Evolutionary conservation across 2,797 vertebrate genomes (phyloP).

Genomic region (Phataginus tetradactyla): DNA sequence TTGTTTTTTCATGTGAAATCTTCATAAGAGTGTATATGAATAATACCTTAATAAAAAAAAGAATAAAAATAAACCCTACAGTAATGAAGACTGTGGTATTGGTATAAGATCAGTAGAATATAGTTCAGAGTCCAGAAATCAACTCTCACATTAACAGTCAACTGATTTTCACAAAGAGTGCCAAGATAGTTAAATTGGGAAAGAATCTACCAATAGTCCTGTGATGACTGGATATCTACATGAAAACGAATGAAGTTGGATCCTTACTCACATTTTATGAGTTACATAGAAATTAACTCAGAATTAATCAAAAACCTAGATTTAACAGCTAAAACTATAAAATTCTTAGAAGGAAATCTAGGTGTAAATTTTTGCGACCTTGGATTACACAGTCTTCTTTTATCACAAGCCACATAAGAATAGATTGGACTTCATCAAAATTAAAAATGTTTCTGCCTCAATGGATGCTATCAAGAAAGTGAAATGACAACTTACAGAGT

Average conservation of each 20-base stretch:
- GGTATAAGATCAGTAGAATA: not conserved
- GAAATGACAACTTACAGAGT: not conserved
- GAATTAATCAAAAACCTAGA: not conserved
- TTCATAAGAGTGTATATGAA: too few species aligned
- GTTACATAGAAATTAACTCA: not conserved
- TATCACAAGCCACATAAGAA: not conserved
- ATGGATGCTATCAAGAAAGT: not conserved
- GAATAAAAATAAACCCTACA: not conserved
- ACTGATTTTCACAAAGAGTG: constrained; percentile 18
- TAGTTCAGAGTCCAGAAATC: not conserved
- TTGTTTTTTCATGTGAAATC: too few species aligned
- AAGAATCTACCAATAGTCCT: not conserved
- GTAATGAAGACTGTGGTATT: not conserved
- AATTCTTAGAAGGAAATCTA: not conserved
- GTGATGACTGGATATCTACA: not conserved
- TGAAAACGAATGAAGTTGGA: not conserved
- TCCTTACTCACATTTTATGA: not conserved
- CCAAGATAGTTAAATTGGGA: not conserved
- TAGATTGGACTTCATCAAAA: constrained; percentile 3
- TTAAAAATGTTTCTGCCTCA: constrained; percentile 23
- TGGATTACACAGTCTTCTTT: not conserved
- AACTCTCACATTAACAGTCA: not conserved
- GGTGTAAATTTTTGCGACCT: not conserved
- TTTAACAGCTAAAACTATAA: not conserved
- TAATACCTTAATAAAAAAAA: too few species aligned